Evolutionary conservation across 2,888 invertebrate genomes (phyloP).

Genomic region (Drosophila setosimentum): DNA sequence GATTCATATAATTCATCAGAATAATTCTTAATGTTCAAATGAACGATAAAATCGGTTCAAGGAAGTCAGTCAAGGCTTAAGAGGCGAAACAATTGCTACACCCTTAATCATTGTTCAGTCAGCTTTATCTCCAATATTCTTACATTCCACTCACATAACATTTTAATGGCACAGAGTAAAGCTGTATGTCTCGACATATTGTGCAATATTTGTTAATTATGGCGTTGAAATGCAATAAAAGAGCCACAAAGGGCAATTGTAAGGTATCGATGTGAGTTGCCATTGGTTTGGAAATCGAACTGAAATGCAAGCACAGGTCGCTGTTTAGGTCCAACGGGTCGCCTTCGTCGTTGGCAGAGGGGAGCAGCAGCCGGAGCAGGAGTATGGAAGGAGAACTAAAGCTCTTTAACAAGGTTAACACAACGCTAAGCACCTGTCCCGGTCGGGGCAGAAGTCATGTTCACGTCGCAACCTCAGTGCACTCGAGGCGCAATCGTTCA

Average conservation of each 20-base stretch:
- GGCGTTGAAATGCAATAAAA: conserved; percentile 35
- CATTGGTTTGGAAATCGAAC: conserved; percentile 32
- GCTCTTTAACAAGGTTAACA: conserved; percentile 73
- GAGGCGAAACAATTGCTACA: not conserved
- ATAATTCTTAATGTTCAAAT: not conserved
- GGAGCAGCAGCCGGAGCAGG: not conserved
- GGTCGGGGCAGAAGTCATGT: conserved; percentile 25
- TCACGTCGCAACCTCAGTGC: conserved; percentile 66
- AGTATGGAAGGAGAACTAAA: not conserved
- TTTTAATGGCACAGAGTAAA: conserved; percentile 4
- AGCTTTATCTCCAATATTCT: not conserved
- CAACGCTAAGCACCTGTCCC: conserved; percentile 66
- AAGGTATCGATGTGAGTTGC: conserved; percentile 33
- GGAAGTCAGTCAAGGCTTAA: not conserved
- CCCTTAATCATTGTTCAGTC: not conserved
- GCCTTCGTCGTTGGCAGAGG: conserved; percentile 30
- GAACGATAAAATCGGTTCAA: not conserved
- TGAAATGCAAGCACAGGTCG: conserved; percentile 25
- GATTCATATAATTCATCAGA: not conserved
- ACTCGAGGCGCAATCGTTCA: conserved; percentile 78
- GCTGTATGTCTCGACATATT: conserved; percentile 6
- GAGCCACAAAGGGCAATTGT: conserved; percentile 25
- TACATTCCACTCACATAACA: not conserved
- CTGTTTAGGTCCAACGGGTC: conserved; percentile 25
- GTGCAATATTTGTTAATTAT: conserved; percentile 46